Evolutionary conservation across 2,797 vertebrate species (phyloP), one percentile per base, ranked within the genome.

Genomic region (Amazonetta brasiliensis): DNA sequence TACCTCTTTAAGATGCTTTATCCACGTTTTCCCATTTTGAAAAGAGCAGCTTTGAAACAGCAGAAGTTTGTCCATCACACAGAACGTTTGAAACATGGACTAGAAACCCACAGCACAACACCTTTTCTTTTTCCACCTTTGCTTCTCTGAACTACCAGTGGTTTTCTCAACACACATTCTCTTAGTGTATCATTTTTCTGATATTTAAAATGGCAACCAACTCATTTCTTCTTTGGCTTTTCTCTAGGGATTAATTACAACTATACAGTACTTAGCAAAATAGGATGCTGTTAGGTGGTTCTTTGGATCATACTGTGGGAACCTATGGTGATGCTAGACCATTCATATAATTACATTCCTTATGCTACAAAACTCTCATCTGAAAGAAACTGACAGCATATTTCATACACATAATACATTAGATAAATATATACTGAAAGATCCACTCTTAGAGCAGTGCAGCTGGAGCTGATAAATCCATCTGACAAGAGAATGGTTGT

Each of bases 401-500:
- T 75, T 87, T 89, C 62, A 86, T 71, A 69, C 37, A 77, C 21
- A 28, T 81, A 69, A 43, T 73, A 93, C 2, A 0, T 86, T 73
- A 84, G 46, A 87, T n/a, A 86, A 88, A 92, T n/a, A 67, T 11
- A 54, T 46, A 56, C 52, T 55, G 35, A 78, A 90, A 73, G n/a
- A 88, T 69, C 22, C 25, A 56, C 26, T 88, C 73, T 60, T 52
- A 37, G 25, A 79, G 31, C 39, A 54, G 66, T 71, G 59, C 95
- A 92, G 89, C 85, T 95, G 83, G 77, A 90, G 43, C 31, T 68
- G 71, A 89, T 48, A 83, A 84, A 84, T 94, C 89, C 16, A 54
- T 78, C 73, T 87, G 82, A 92, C 41, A 92, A 94, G 41, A 2
- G 1, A 62, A 82, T 20, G 30, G 39, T 76, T 73, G 44, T 43